Percentiles rank a stretch among this genome's conserved stretches.
These are phyloP conservation scores for Myodes glareolus DNA, from an alignment of 2,113 vertebrate species.

Conservation along the genomic window DNA sequence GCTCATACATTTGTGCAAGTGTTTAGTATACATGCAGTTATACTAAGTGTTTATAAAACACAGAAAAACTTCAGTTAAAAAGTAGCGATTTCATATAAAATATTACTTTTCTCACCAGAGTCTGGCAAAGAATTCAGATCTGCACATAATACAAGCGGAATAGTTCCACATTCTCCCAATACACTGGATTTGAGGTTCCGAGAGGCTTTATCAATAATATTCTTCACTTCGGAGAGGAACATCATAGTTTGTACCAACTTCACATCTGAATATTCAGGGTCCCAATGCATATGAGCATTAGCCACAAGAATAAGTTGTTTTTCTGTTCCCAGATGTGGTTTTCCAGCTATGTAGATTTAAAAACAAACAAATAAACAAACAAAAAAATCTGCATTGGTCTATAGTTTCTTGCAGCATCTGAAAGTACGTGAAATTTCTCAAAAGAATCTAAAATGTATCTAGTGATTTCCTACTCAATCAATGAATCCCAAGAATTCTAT, in stretches of 20 bases:
- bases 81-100: background rate
- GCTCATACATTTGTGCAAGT: background rate
- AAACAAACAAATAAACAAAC: slow-evolving; percentile 7
- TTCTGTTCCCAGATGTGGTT: slow-evolving; percentile 93
- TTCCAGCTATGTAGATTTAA: slow-evolving; percentile 89
- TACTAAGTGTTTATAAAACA: background rate
- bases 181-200: slow-evolving; percentile 93
- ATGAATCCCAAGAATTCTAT: background rate
- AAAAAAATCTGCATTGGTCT: slow-evolving; percentile 37
- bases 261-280: slow-evolving; percentile 98
- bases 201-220: slow-evolving; percentile 97
- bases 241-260: slow-evolving; percentile 99
- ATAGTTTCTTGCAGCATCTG: background rate
- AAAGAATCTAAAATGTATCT: background rate
- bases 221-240: slow-evolving; percentile 99
- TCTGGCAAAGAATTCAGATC: slow-evolving; percentile 99
- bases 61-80: background rate
- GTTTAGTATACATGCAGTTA: background rate
- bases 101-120: slow-evolving; percentile 89
- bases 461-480: background rate
- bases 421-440: slow-evolving; percentile 16
- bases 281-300: slow-evolving; percentile 99
- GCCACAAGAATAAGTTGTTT: slow-evolving; percentile 97
- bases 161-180: slow-evolving; percentile 94
- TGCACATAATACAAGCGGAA: slow-evolving; percentile 97